Evolutionary conservation across 2,797 vertebrate genomes (phyloP).

Genomic region (Chanos chanos): DNA sequence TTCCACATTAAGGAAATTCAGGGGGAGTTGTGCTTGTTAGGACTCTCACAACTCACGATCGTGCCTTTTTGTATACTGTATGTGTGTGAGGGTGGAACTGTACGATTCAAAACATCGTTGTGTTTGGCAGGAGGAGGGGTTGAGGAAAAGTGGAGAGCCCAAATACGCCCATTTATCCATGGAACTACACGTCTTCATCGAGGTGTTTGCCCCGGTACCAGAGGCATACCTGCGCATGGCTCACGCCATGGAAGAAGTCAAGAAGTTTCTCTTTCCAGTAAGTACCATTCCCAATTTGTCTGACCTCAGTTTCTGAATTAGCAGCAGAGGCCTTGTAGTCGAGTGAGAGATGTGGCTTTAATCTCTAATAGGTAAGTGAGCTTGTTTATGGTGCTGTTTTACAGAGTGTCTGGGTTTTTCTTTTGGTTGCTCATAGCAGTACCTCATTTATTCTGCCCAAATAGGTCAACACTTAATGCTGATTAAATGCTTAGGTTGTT

Average conservation of each 20-base stretch:
- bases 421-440: not conserved
- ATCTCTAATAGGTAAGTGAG: not conserved
- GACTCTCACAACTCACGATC: no score
- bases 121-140: slow-evolving; percentile 82
- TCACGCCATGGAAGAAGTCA: slow-evolving; percentile 96
- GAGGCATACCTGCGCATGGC: slow-evolving; percentile 96
- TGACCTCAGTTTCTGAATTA: not conserved
- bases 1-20: no score
- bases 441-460: slow-evolving; percentile 9
- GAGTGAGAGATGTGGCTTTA: not conserved
- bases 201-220: slow-evolving; percentile 92
- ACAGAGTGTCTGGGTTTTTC: not conserved
- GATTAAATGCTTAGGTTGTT: slow-evolving; percentile 22
- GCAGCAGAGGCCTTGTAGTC: no score
- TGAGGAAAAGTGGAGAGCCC: slow-evolving; percentile 90
- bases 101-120: not conserved
- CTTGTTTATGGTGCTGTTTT: no score
- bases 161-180: slow-evolving; percentile 94
- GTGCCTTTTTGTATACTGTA: no score
- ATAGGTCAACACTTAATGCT: slow-evolving; percentile 29
- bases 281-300: slow-evolving; percentile 41
- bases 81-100: no score
- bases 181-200: slow-evolving; percentile 96
- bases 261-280: slow-evolving; percentile 96
- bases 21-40: no score